Base-by-base conservation (phyloP, 2,888 invertebrate genomes). In the Mechanitis messenoides region DNA sequence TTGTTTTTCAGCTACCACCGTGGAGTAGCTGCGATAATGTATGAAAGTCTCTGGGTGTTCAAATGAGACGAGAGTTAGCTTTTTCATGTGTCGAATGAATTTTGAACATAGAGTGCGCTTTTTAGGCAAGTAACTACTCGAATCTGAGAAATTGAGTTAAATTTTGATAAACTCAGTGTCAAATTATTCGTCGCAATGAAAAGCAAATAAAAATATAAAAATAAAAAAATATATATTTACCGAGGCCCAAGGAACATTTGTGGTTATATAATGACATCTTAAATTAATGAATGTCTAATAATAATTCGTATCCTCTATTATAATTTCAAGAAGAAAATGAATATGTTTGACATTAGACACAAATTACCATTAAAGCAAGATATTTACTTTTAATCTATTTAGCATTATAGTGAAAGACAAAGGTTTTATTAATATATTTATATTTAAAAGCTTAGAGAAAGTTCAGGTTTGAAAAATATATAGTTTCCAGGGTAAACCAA, bases 1-100 rank as follows among this genome's bases (percentile, higher is more conserved):
- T 55, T 79, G 80, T 31, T 80, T 66, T 64, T 85, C 83, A 1
- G 78, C 79, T 45, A 82, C 68, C 38, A 85, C 70, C 0, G 77
- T 76, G 0, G 81, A 74, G 69, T 79, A 76, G 70, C 84, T 85
- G 56, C 75, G 72, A 67, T 79, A 78, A 61, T 76, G 65, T 0
- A 70, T 64, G 62, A 68, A 74, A 1, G 80, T 74, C n/a, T 70
- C 61, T 0, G 85, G 85, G 63, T 86, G 85, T 33, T 68, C 55
- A n/a, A 72, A 67, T 1, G 78, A 76, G 28, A 82, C 65, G 55
- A 79, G 75, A 11, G 68, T 65, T 45, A 73, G 20, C 68, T 80
- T 81, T 56, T 66, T 69, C 33, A 76, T 61, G 45, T 11, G 55
- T 2, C 73, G 75, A 55, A 59, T 67, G 0, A 65, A 0, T 2